These are phyloP conservation scores for Agapostemon virescens DNA, from an alignment of 2,888 invertebrate species.

Conservation along the genomic window DNA sequence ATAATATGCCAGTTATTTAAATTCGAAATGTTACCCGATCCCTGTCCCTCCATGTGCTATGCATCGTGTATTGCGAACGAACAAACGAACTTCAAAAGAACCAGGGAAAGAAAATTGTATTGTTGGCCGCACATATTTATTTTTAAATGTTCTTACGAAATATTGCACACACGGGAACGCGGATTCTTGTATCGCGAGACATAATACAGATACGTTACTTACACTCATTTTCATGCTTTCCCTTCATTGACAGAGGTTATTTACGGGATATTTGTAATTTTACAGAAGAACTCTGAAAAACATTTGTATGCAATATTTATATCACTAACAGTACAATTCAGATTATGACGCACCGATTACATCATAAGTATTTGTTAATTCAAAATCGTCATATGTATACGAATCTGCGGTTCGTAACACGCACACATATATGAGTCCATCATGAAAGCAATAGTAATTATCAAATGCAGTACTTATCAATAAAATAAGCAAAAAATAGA, in stretches of 20 bases:
- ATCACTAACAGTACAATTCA: not conserved
- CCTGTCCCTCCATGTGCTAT: constrained; percentile 71
- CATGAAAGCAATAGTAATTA: not conserved
- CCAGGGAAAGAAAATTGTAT: constrained; percentile 29
- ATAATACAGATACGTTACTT: constrained; percentile 38
- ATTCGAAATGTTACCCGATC: constrained; percentile 65
- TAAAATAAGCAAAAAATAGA: not conserved
- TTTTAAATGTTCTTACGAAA: constrained; percentile 60
- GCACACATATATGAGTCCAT: not conserved
- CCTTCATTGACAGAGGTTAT: constrained; percentile 33
- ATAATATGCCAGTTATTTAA: not conserved
- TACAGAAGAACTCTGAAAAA: not conserved
- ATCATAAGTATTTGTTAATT: constrained; percentile 1
- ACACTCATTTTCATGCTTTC: constrained; percentile 12
- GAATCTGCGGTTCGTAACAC: not conserved
- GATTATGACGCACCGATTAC: constrained; percentile 32
- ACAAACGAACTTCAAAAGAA: constrained; percentile 29
- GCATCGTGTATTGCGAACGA: constrained; percentile 59
- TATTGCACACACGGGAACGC: constrained; percentile 26
- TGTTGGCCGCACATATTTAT: constrained; percentile 39
- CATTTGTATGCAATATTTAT: not conserved
- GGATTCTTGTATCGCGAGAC: constrained; percentile 19
- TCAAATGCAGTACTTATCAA: not conserved
- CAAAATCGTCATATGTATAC: constrained; percentile 11
- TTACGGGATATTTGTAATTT: not conserved